A percentile compares a stretch with the other conserved stretches of the same genome.
phyloP scores from a whole-genome alignment of 92 coral and sea anemone genomes.

The Isaurus tuberculatus region DNA sequence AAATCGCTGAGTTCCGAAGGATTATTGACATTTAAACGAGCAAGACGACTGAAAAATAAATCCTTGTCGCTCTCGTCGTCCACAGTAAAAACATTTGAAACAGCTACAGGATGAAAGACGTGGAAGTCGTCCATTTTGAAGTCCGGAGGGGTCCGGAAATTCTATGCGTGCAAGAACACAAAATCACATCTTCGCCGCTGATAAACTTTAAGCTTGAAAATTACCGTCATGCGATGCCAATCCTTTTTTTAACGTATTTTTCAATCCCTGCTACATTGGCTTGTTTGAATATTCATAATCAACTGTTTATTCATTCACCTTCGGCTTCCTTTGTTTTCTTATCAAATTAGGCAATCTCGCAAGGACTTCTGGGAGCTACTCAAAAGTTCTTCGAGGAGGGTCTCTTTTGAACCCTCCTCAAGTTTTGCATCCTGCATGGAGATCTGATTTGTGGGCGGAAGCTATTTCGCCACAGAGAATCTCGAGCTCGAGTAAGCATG shows the following conservation, averaged over 20 bases:
- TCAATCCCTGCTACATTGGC: neutral
- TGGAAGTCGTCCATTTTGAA: slow-evolving; percentile 24
- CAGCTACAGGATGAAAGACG: slow-evolving; percentile 4
- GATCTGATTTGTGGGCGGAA: neutral
- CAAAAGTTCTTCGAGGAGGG: neutral
- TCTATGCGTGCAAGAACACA: neutral
- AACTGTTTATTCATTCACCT: too few relatives aligned
- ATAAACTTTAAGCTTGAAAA: neutral
- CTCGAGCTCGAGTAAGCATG: too few relatives aligned
- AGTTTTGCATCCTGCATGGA: neutral
- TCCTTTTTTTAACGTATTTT: neutral
- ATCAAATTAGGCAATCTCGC: slow-evolving; percentile 5
- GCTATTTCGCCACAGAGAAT: too few relatives aligned
- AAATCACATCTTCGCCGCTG: slow-evolving; percentile 7
- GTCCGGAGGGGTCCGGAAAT: too few relatives aligned
- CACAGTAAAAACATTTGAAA: slow-evolving; percentile 80
- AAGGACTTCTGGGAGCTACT: slow-evolving; percentile 16
- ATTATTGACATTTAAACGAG: slow-evolving; percentile 79
- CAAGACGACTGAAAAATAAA: slow-evolving; percentile 65
- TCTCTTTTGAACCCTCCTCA: too few relatives aligned
- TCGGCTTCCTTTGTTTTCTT: slow-evolving; percentile 4
- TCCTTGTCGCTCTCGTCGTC: slow-evolving; percentile 73
- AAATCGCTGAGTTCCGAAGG: slow-evolving; percentile 55
- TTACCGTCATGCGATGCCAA: neutral
- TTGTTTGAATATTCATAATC: neutral